phyloP scores from a whole-genome alignment of 2,797 vertebrate genomes.

The Coccyzus lansbergi region DNA sequence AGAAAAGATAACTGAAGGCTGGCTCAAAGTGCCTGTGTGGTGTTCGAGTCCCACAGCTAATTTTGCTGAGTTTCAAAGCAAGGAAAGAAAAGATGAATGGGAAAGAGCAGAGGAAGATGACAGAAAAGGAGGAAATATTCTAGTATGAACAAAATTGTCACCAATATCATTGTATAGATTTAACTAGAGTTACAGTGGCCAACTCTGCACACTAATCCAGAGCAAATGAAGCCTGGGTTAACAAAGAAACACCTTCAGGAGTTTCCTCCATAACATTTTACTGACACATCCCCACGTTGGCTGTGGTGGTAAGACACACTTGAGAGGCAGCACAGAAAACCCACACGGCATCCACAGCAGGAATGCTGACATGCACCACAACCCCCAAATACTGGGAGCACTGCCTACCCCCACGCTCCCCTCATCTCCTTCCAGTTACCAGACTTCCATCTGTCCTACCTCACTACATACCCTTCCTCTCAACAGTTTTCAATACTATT shows the following conservation, averaged over 20 bases:
- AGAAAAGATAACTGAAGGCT: neutral
- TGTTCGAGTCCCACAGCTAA: neutral
- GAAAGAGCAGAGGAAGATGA: neutral
- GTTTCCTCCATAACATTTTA: neutral
- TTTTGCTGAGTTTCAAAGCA: neutral
- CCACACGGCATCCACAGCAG: neutral
- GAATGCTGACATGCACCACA: neutral
- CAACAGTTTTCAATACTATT: neutral
- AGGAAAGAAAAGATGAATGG: neutral
- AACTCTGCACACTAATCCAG: neutral
- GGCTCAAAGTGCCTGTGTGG: neutral
- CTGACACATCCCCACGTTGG: neutral
- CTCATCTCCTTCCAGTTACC: neutral
- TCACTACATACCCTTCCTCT: neutral
- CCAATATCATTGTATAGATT: neutral
- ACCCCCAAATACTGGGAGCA: neutral
- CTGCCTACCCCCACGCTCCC: rapidly evolving
- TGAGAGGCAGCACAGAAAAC: neutral
- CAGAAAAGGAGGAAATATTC: neutral
- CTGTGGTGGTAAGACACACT: neutral
- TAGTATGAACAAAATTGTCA: neutral
- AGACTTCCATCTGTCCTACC: neutral
- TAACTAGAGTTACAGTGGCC: neutral
- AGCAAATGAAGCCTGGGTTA: neutral
- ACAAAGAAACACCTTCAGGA: neutral